phyloP scores from a whole-genome alignment of 53 echinoderm and acorn worm genomes.

The Crossaster papposus region DNA sequence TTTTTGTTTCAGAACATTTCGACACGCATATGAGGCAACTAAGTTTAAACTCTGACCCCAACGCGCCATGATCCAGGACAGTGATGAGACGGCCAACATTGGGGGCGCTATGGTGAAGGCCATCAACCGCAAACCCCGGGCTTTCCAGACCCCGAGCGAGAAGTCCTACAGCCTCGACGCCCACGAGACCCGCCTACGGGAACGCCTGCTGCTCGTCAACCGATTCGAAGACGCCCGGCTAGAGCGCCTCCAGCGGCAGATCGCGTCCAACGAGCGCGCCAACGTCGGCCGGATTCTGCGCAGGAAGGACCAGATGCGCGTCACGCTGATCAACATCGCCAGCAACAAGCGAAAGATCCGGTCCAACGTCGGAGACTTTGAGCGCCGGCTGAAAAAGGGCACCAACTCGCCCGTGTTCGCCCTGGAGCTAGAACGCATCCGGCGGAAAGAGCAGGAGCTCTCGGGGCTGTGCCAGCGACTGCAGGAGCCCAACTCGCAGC shows the following conservation, averaged over 20 bases:
- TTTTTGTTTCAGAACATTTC: constrained; percentile 10
- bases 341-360: constrained; percentile 50
- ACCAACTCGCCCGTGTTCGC: constrained; percentile 65
- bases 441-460: constrained; percentile 64
- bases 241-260: constrained; percentile 57
- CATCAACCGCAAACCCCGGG: constrained; percentile 53
- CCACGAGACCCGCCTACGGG: constrained; percentile 33
- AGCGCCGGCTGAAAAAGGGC: constrained; percentile 65
- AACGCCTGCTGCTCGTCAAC: constrained; percentile 61
- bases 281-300: constrained; percentile 63
- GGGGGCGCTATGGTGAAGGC: constrained; percentile 59
- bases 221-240: constrained; percentile 60
- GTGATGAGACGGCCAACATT: constrained; percentile 11
- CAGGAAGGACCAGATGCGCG: constrained; percentile 65
- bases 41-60: constrained; percentile 4
- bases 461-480: constrained; percentile 46
- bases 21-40: not conserved
- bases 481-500: constrained; percentile 66
- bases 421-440: constrained; percentile 56
- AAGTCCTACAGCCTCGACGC: constrained; percentile 52
- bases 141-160: constrained; percentile 59
- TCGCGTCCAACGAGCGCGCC: constrained; percentile 43
- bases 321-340: constrained; percentile 63
- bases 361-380: constrained; percentile 61
- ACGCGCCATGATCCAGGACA: constrained; percentile 32